These are phyloP conservation scores for Idaea straminata DNA, from an alignment of 2,888 invertebrate genomes.

Conservation along the genomic window DNA sequence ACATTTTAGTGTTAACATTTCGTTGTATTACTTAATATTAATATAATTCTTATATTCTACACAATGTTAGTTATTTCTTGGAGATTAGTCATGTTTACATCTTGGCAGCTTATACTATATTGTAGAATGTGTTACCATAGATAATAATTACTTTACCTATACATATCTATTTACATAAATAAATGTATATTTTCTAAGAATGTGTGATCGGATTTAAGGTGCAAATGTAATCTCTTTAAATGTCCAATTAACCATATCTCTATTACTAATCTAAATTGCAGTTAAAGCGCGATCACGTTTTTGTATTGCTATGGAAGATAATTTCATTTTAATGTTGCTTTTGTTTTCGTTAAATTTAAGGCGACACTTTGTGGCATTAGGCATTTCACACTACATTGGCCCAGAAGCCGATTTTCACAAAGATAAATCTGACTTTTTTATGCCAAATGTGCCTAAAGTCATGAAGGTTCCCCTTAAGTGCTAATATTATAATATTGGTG, in stretches of 20 bases:
- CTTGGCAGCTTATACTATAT: slow-evolving; percentile 29
- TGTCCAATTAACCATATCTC: slow-evolving; percentile 59
- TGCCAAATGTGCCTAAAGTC: slow-evolving; percentile 59
- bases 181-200: slow-evolving; percentile 65
- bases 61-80: slow-evolving; percentile 5
- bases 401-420: not conserved
- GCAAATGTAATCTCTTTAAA: slow-evolving; percentile 46
- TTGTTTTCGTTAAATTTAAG: not conserved
- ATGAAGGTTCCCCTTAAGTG: slow-evolving; percentile 54
- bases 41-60: slow-evolving; percentile 15
- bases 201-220: slow-evolving; percentile 60
- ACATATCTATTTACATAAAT: slow-evolving; percentile 70
- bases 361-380: not conserved
- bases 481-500: slow-evolving; percentile 75
- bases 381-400: not conserved
- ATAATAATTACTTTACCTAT: slow-evolving; percentile 62
- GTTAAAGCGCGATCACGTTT: slow-evolving; percentile 9
- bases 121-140: slow-evolving; percentile 73
- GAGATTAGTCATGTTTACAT: slow-evolving; percentile 12
- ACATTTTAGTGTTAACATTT: slow-evolving; percentile 26
- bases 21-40: slow-evolving; percentile 29
- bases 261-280: slow-evolving; percentile 33
- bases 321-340: not conserved
- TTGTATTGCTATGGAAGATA: not conserved
- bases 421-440: slow-evolving; percentile 42